A percentile compares a stretch with the other conserved stretches of the same genome.
Conservation (phyloP, 2,888 invertebrate genomes). For the Merodon equestris region DNA sequence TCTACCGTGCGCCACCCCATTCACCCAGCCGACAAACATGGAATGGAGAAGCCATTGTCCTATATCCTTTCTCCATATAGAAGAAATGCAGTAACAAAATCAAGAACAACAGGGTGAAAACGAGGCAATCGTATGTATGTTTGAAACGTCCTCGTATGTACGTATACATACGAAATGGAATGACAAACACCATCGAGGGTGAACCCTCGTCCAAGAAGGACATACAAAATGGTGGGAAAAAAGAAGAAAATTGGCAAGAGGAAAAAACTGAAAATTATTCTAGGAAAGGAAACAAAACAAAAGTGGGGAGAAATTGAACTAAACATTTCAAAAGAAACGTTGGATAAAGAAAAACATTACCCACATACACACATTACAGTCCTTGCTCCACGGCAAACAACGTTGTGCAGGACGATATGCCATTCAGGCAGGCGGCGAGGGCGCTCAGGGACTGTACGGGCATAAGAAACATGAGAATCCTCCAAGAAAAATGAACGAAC, state of each 20-base stretch:
- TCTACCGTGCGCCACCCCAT: background rate
- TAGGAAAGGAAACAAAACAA: constrained; percentile 58
- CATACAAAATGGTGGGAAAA: constrained; percentile 1
- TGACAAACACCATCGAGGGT: constrained; percentile 37
- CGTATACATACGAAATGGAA: constrained; percentile 23
- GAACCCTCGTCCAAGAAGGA: too few relatives aligned
- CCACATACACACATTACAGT: constrained; percentile 59
- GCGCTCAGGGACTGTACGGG: background rate
- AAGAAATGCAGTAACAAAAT: constrained; percentile 43
- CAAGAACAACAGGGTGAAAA: too few relatives aligned
- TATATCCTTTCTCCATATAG: constrained; percentile 42
- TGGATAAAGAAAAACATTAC: constrained; percentile 67
- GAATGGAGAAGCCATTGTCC: constrained; percentile 55
- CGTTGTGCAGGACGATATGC: too few relatives aligned
- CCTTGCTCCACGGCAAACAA: background rate
- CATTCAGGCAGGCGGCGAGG: constrained; percentile 7
- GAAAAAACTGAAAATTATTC: constrained; percentile 33
- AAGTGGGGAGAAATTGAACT: constrained; percentile 37
- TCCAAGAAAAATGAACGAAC: constrained; percentile 50
- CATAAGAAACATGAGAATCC: constrained; percentile 13
- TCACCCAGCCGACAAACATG: constrained; percentile 15
- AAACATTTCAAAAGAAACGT: constrained; percentile 66
- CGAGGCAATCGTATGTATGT: too few relatives aligned
- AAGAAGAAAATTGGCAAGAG: constrained; percentile 9
- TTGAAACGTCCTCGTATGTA: constrained; percentile 15